Evolutionary conservation across 1,140 invertebrate genomes (phyloP).

Genomic region (Rhyacophila brunnea): DNA sequence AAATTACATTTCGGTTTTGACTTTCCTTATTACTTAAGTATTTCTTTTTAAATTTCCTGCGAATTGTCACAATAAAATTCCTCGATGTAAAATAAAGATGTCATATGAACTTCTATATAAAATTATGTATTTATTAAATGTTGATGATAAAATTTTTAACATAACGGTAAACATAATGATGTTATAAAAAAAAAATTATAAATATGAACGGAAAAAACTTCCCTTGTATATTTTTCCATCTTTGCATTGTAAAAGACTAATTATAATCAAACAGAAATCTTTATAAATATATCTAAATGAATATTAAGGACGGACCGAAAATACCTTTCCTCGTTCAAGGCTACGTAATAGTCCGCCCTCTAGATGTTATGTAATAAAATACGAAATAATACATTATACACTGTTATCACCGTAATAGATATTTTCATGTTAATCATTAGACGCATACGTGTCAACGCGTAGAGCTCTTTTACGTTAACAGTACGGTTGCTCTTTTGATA

Average conservation of each 20-base stretch:
- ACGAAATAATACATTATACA: background rate
- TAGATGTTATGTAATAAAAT: too few species aligned
- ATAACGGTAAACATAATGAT: slow-evolving; percentile 27
- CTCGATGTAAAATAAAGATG: background rate
- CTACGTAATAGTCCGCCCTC: slow-evolving; percentile 20
- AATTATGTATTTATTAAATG: slow-evolving; percentile 32
- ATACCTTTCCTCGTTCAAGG: background rate
- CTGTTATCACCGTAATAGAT: background rate
- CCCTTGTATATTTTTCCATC: slow-evolving; percentile 34
- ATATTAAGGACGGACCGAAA: background rate
- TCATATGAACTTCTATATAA: slow-evolving; percentile 25
- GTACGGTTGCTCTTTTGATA: background rate
- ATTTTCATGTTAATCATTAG: background rate
- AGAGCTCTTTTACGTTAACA: too few species aligned
- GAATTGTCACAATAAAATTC: background rate
- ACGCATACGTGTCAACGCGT: background rate
- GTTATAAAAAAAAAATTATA: slow-evolving; percentile 28
- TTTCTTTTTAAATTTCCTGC: too few species aligned
- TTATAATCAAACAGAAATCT: too few species aligned
- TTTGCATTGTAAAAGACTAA: slow-evolving; percentile 23
- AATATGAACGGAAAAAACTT: slow-evolving; percentile 16
- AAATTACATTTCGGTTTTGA: too few species aligned
- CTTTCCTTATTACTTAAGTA: too few species aligned
- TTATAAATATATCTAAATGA: too few species aligned
- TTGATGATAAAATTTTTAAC: slow-evolving; percentile 31